Percentiles rank a stretch among this genome's conserved stretches.
Evolutionary conservation across 1,140 invertebrate species (phyloP).

Genomic region (Trichoplusia ni): DNA sequence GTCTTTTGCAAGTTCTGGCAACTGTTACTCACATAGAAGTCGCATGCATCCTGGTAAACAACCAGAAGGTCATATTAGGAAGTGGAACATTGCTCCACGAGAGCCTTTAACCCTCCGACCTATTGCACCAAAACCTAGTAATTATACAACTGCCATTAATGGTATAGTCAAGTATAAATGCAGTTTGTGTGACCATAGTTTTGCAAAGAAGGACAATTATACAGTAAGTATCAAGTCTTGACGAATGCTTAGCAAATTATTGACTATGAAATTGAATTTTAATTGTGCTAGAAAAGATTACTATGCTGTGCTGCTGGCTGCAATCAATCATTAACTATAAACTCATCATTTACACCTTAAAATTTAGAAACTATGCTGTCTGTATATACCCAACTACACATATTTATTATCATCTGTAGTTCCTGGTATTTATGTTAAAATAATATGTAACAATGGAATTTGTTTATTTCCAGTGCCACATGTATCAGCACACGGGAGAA

Average conservation of each 20-base stretch:
- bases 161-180: slow-evolving; percentile 63
- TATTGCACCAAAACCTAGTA: slow-evolving; percentile 29
- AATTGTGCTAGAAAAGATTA: too few species aligned
- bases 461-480: slow-evolving; percentile 82
- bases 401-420: not conserved
- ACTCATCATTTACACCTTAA: too few species aligned
- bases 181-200: slow-evolving; percentile 62
- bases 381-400: slow-evolving; percentile 1
- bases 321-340: too few species aligned
- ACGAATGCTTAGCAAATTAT: too few species aligned
- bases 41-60: slow-evolving; percentile 84
- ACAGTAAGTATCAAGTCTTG: slow-evolving; percentile 67
- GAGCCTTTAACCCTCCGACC: slow-evolving; percentile 3
- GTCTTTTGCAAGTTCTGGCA: slow-evolving; percentile 90
- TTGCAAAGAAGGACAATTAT: slow-evolving; percentile 67
- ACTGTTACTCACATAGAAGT: slow-evolving; percentile 88
- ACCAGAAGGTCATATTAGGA: slow-evolving; percentile 28
- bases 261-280: too few species aligned
- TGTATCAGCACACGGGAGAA: slow-evolving; percentile 90
- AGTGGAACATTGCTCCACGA: not conserved
- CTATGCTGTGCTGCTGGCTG: too few species aligned
- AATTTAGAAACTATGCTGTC: too few species aligned
- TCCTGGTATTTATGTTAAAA: not conserved
- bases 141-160: slow-evolving; percentile 33
- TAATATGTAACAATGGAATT: too few species aligned